phyloP scores from a whole-genome alignment of 2,797 vertebrate species.

The Cirrhinus molitorella region DNA sequence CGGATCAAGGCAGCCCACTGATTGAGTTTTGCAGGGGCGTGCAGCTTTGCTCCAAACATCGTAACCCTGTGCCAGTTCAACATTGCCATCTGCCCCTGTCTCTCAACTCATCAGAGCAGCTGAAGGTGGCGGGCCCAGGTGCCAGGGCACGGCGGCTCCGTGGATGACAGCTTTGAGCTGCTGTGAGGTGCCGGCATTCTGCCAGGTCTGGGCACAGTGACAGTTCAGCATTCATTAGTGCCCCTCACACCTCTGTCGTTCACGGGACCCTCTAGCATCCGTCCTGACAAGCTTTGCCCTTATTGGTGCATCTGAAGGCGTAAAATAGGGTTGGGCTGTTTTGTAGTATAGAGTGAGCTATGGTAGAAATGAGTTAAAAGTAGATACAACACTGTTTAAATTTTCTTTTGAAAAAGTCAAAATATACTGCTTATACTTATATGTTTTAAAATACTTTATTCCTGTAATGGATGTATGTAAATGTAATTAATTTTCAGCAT shows the following conservation, averaged over 20 bases:
- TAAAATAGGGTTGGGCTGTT: not conserved
- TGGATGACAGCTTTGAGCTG: conserved; percentile 61
- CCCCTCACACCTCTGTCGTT: conserved; percentile 58
- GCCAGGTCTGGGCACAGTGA: conserved; percentile 63
- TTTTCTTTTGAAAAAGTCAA: no score
- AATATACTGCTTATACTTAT: no score
- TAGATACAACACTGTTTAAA: no score
- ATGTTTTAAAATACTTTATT: not conserved
- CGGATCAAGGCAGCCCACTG: conserved; percentile 47
- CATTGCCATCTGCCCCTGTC: conserved; percentile 75
- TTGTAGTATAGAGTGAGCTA: not conserved
- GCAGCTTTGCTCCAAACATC: conserved; percentile 50
- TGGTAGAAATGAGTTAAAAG: not conserved
- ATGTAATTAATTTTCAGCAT: no score
- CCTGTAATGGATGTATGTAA: not conserved
- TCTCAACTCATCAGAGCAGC: conserved; percentile 75
- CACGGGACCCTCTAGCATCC: conserved; percentile 26
- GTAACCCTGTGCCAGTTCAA: conserved; percentile 56
- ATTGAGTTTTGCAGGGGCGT: conserved; percentile 55
- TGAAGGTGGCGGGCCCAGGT: conserved; percentile 80
- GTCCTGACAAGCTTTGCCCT: conserved; percentile 38
- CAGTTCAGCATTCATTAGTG: conserved; percentile 61
- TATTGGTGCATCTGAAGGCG: conserved; percentile 33
- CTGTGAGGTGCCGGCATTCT: conserved; percentile 68
- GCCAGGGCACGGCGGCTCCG: conserved; percentile 70